Evolutionary conservation across 2,888 invertebrate genomes (phyloP), one percentile per base, ranked within the genome.

Genomic region (Tiphia femorata): DNA sequence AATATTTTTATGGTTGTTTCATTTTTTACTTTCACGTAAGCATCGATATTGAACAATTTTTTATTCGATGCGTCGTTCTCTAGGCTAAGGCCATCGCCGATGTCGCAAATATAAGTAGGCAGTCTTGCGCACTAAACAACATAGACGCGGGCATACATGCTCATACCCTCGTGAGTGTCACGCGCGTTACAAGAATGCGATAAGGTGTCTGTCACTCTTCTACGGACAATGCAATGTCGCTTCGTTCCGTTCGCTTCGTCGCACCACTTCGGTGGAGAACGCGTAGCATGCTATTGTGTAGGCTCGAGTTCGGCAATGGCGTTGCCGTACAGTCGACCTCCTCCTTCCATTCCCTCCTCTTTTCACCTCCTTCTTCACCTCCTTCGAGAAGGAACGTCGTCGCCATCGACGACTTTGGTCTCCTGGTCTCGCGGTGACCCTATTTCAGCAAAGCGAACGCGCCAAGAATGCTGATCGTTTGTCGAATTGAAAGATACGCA

Each of bases 401-500:
- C n/a, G n/a, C n/a, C n/a, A n/a, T n/a, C n/a, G n/a, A n/a, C n/a
- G n/a, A n/a, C n/a, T n/a, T n/a, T n/a, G n/a, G n/a, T n/a, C n/a
- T n/a, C n/a, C n/a, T n/a, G n/a, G n/a, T 2, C 29, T n/a, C 33
- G 33, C 60, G 72, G n/a, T 78, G 80, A 79, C 80, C 80, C 77
- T 80, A 78, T 80, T 78, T 71, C 73, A 72, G 70, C 74, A 73
- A 77, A 79, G 77, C 72, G 72, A 67, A 75, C 75, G 73, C 77
- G n/a, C n/a, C n/a, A n/a, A n/a, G n/a, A n/a, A n/a, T n/a, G n/a
- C n/a, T n/a, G n/a, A n/a, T n/a, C n/a, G n/a, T n/a, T n/a, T n/a
- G n/a, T n/a, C n/a, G n/a, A n/a, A n/a, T n/a, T n/a, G n/a, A n/a
- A n/a, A n/a, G n/a, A n/a, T n/a, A n/a, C n/a, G n/a, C n/a, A n/a